phyloP scores from a whole-genome alignment of 2,888 invertebrate species.

The Cordilura impudica region DNA sequence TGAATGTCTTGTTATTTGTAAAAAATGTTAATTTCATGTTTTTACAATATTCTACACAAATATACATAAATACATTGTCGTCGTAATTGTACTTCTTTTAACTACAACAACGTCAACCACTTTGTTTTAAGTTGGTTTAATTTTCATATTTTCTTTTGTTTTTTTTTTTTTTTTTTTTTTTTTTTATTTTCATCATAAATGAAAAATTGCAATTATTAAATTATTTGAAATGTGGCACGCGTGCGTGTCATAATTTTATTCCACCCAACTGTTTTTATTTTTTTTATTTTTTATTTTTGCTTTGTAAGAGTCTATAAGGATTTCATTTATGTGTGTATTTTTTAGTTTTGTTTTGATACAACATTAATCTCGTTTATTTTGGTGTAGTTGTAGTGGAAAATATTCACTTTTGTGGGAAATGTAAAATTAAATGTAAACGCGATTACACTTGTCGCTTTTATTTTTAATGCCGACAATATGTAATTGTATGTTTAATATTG shows the following conservation, averaged over 20 bases:
- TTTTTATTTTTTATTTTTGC: background rate
- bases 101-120: constrained; percentile 1
- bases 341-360: constrained; percentile 5
- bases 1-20: constrained; percentile 71
- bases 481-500: background rate
- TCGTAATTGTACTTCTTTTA: background rate
- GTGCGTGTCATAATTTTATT: constrained; percentile 54
- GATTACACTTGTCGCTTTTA: constrained; percentile 66
- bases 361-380: constrained; percentile 27
- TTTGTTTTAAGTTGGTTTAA: constrained; percentile 2
- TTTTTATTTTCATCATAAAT: constrained; percentile 18
- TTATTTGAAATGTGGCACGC: constrained; percentile 62
- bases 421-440: constrained; percentile 73
- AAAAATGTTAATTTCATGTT: constrained; percentile 70
- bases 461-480: background rate
- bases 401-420: constrained; percentile 72
- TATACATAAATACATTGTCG: constrained; percentile 13
- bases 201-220: constrained; percentile 65
- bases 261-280: constrained; percentile 16
- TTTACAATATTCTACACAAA: background rate
- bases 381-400: constrained; percentile 64
- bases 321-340: background rate
- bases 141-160: background rate
- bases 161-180: background rate
- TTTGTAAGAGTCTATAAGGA: background rate